These are phyloP conservation scores for Acronicta alni DNA, from an alignment of 2,888 invertebrate genomes.

Conservation along the genomic window DNA sequence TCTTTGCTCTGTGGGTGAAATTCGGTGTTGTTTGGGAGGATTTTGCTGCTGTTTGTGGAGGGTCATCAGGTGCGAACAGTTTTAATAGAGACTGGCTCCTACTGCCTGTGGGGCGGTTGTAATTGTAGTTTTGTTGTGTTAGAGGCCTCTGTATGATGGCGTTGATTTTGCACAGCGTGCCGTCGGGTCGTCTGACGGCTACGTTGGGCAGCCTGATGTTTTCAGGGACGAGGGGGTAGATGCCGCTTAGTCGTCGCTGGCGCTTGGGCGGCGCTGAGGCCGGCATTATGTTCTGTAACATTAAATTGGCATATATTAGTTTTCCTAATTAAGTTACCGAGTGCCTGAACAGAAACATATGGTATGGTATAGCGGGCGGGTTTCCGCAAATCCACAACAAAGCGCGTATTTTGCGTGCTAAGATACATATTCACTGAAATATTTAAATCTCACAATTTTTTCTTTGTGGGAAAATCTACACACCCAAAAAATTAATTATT, in stretches of 20 bases:
- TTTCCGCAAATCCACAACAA: too few species aligned
- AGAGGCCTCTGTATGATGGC: conserved; percentile 68
- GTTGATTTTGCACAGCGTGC: conserved; percentile 70
- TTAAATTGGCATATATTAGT: background rate
- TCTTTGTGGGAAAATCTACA: too few species aligned
- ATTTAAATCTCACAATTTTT: too few species aligned
- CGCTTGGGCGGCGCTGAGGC: conserved; percentile 51
- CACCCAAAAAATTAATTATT: too few species aligned
- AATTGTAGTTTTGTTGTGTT: conserved; percentile 1
- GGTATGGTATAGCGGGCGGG: too few species aligned
- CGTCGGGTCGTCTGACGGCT: conserved; percentile 67
- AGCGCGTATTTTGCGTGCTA: too few species aligned
- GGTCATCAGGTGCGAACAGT: background rate
- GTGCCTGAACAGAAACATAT: too few species aligned
- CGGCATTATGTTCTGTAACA: conserved; percentile 52
- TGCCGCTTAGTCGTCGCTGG: conserved; percentile 70
- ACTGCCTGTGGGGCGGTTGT: conserved; percentile 3
- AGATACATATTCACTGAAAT: too few species aligned
- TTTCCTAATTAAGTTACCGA: background rate
- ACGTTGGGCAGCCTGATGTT: conserved; percentile 58
- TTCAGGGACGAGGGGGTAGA: conserved; percentile 66
- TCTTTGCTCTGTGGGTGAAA: background rate
- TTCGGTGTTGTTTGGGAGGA: background rate
- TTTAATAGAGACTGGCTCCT: conserved; percentile 3
- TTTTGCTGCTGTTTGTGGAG: background rate